Evolutionary conservation across 1,140 invertebrate genomes (phyloP), one percentile per base, ranked within the genome.

Genomic region (Ostrea denselamellosa): DNA sequence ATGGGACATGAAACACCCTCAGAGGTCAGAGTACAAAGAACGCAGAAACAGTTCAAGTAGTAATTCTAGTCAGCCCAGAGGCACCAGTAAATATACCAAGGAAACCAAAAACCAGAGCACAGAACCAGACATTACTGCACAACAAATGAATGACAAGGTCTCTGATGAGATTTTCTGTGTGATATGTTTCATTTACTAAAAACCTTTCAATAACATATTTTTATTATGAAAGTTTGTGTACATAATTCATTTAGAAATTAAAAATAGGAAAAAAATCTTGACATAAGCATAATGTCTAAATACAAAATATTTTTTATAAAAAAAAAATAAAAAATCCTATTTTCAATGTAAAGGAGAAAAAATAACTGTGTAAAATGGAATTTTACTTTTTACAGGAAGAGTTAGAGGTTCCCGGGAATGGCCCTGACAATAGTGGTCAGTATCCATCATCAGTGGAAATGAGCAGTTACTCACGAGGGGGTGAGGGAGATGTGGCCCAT

Each of bases 1-100:
- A 28, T 89, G 89, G 89, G 89, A 89, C 52, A 86, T 85, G 51
- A 89, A 89, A 58, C 86, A 85, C 22, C 88, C 84, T 12, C 71
- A 68, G 3, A 85, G 86, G 84, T 87, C 81, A 81, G 56, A 77
- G 65, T 22, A 19, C 22, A 89, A 85, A 34, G 86, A 54, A 28
- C 65, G 84, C 8, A 84, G 65, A n/a, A 19, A 53, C 28, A 85
- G 77, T 17, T 86, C 71, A 56, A 89, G 83, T 83, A 89, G 84
- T 89, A 58, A 83, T 68, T 87, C 86, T 87, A 87, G 86, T 85
- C 84, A 88, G 28, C 58, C n/a, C 85, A 77, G 62, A 25, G 71
- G 62, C 65, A 86, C 83, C 58, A 86, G 82, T 85, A 85, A 71
- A 58, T 14, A 9, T 22, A 14, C 56, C 2, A 83, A 62, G 51